Percentiles rank a stretch among this genome's conserved stretches.
Evolutionary conservation across 2,797 vertebrate species (phyloP).

Genomic region (Oreochromis grahami): DNA sequence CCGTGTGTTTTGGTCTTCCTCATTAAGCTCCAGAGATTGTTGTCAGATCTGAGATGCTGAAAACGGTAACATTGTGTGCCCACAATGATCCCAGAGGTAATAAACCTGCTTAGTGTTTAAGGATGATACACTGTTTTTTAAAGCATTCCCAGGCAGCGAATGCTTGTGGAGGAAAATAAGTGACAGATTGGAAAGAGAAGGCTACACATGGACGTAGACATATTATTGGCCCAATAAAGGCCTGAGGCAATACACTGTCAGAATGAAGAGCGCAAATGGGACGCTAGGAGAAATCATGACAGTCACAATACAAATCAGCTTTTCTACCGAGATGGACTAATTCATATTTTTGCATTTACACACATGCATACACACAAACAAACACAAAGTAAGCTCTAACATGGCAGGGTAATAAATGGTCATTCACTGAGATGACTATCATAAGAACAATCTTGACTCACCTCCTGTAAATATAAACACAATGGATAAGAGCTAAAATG

Average conservation of each 20-base stretch:
- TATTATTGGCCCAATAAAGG: conserved; percentile 28
- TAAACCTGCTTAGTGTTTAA: neutral
- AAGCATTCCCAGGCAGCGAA: neutral
- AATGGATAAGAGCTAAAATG: neutral
- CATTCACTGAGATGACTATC: conserved; percentile 20
- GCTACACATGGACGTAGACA: neutral
- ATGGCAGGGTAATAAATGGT: neutral
- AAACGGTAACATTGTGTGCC: neutral
- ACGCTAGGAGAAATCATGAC: conserved; percentile 11
- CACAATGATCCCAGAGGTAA: neutral
- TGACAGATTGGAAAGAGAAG: neutral
- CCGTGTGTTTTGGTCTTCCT: neutral
- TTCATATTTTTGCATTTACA: neutral
- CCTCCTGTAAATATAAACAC: conserved; percentile 11
- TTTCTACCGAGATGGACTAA: conserved; percentile 13
- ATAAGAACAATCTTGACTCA: neutral
- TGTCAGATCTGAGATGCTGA: neutral
- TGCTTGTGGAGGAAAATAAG: neutral
- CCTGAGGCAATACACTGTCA: conserved; percentile 1
- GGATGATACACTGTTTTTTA: neutral
- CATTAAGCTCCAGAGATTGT: neutral
- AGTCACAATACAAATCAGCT: conserved; percentile 23
- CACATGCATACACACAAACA: neutral
- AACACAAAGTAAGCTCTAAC: neutral
- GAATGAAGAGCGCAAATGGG: conserved; percentile 15